These are phyloP conservation scores for Tokudaia tokunoshimensis DNA, from an alignment of 2,797 vertebrate species.

Conservation along the genomic window DNA sequence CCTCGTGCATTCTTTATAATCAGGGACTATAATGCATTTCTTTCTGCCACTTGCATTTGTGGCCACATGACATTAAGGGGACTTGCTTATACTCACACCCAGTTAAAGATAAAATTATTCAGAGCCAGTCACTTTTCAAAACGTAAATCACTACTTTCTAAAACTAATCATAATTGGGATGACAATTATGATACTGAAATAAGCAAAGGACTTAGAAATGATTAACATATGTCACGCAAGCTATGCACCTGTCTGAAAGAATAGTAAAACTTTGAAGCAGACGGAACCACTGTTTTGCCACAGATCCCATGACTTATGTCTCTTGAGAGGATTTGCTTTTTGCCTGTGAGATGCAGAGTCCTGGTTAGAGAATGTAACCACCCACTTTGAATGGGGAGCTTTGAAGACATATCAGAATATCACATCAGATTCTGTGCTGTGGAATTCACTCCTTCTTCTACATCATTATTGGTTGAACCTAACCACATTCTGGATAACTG, in stretches of 20 bases:
- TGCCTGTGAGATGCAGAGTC: not conserved
- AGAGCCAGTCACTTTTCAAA: not conserved
- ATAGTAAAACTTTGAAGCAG: not conserved
- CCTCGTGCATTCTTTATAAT: not conserved
- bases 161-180: not conserved
- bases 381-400: not conserved
- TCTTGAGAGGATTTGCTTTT: not conserved
- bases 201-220: slow-evolving; percentile 28
- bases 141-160: slow-evolving; percentile 43
- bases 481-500: not conserved
- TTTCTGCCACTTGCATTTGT: not conserved
- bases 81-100: not conserved
- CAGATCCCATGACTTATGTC: not conserved
- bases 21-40: not conserved
- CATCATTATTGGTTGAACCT: not conserved
- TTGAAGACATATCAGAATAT: not conserved
- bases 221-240: not conserved
- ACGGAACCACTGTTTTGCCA: not conserved
- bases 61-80: not conserved
- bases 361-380: not conserved
- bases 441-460: not conserved
- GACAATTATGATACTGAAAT: not conserved
- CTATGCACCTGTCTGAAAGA: not conserved
- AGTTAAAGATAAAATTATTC: not conserved
- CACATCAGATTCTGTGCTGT: not conserved